Base-by-base conservation (phyloP, 2,113 vertebrate genomes). In the Elephantulus edwardii region DNA sequence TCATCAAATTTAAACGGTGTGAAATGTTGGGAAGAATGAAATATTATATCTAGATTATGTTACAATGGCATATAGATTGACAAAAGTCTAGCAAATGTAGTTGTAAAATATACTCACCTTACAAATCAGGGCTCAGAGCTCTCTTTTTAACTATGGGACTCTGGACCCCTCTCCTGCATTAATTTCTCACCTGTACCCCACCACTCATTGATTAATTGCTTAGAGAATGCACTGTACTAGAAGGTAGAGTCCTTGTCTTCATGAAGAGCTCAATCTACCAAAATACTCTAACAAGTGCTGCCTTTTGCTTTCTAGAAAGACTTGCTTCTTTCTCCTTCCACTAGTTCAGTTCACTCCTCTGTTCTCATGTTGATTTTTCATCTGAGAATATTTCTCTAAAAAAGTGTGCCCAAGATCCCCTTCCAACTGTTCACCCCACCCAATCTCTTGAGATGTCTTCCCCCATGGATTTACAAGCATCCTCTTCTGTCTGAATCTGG, bases 1-100 rank as follows among this genome's bases (percentile, higher is more conserved):
- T 85, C 48, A 17, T 91, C 70, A 66, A 82, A 79, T 94, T 89
- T 56, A 88, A 78, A 94, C 81, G 50, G 62, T 77, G 91, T 89
- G 81, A 87, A 77, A 50, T 80, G 46, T 72, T 92, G 91, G 83
- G 76, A 93, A 30, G 28, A 70, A 86, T 71, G 78, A 89, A 83
- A 81, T 74, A 6, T 89, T 83, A n/a, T 50, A 46, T 75, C 40
- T 44, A 26, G 79, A 90, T 75, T 86, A 91, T 81, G 78, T 85
- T 88, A 75, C 28, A 58, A 19, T 76, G 14, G n/a, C 60, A 86
- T 76, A 66, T 38, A 95, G 75, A 71, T 46, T n/a, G n/a, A 56
- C 48, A 87, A 62, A 71, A 84, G 40, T 62, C 48, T 52, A 79
- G 56, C 58, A 89, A 86, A 78, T 22, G 3, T 58, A 56, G n/a